Base-by-base conservation (phyloP, 2,888 invertebrate species). In the Perithous albicinctus region DNA sequence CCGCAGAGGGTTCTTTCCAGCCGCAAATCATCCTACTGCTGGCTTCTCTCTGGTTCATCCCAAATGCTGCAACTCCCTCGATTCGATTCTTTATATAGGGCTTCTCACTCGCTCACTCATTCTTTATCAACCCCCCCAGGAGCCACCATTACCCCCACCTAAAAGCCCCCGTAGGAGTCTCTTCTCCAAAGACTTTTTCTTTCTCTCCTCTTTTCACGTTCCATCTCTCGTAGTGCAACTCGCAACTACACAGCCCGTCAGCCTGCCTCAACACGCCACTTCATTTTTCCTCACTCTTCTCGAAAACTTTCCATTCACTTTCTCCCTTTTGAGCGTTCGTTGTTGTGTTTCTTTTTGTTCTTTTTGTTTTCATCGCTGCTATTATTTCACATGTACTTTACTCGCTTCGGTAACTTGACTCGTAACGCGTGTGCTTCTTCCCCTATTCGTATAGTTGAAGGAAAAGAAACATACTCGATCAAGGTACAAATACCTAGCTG, bases 241-340 rank as follows among this genome's bases (percentile, higher is more conserved):
- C 54, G 10, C 35, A 7, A n/a, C 29, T 59, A n/a, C n/a, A 48
- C 8, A 48, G 48, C 20, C 48, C 18, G 32, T 32, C 51, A 54
- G 54, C 78, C 51, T 61, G 59, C 59, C 72, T 18, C 66, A 66
- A 78, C 69, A 69, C 66, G n/a, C 8, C 75, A 63, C 66, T 61
- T 64, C 35, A 75, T 66, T 72, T 59, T 75, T 59, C 26, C 74
- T 64, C 70, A 29, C 48, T 51, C 75, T 35, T 54, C 20, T 72
- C 51, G 72, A 64, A 76, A 80, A 80, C 72, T 84, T 84, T 75
- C 77, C 85, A 82, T 85, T 85, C 84, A 84, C 84, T 85, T 85
- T 83, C 72, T 72, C 59, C 78, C 51, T 59, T 59, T 61, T 66
- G 48, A 26, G 15, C 26, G 32, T 56, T 41, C 26, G 38, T 41